Percentiles rank a stretch among this genome's conserved stretches.
phyloP scores from a whole-genome alignment of 2,797 vertebrate species.

The Semotilus atromaculatus region DNA sequence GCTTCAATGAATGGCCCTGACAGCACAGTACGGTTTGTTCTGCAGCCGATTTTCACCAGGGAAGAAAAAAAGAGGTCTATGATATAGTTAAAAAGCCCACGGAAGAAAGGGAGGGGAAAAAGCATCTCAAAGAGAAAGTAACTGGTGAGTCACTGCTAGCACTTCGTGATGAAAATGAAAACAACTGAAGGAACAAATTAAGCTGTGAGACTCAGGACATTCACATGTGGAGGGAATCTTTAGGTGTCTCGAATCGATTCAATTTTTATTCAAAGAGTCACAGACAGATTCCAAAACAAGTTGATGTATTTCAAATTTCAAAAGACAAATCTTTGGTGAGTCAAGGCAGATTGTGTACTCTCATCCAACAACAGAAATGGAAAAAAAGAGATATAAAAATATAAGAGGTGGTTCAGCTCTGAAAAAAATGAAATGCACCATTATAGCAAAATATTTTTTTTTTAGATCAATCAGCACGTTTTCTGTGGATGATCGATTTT shows the following conservation, averaged over 20 bases:
- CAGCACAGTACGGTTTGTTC: conserved; percentile 67
- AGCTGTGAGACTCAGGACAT: not conserved
- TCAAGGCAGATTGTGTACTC: not conserved
- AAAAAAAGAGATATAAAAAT: not conserved
- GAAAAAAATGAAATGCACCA: not conserved
- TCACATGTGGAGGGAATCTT: conserved; percentile 1
- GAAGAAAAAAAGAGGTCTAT: conserved; percentile 58
- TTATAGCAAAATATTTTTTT: not conserved
- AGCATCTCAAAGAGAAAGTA: conserved; percentile 68
- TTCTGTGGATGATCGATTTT: not conserved
- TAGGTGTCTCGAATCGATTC: not conserved
- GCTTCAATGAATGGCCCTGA: conserved; percentile 70
- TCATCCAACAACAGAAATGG: not conserved
- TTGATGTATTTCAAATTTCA: not conserved
- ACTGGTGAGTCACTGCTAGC: conserved; percentile 56
- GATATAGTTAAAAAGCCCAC: conserved; percentile 51
- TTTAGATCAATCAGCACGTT: not conserved
- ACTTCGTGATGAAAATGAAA: conserved; percentile 55
- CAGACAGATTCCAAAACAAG: conserved; percentile 5
- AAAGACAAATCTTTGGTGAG: not conserved
- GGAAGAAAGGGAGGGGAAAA: conserved; percentile 48
- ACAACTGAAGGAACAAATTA: conserved; percentile 42
- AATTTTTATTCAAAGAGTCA: not conserved
- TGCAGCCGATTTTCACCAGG: conserved; percentile 60
- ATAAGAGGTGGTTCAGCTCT: not conserved